Conservation (phyloP, 2,888 invertebrate genomes). For the Tyria jacobaeae region DNA sequence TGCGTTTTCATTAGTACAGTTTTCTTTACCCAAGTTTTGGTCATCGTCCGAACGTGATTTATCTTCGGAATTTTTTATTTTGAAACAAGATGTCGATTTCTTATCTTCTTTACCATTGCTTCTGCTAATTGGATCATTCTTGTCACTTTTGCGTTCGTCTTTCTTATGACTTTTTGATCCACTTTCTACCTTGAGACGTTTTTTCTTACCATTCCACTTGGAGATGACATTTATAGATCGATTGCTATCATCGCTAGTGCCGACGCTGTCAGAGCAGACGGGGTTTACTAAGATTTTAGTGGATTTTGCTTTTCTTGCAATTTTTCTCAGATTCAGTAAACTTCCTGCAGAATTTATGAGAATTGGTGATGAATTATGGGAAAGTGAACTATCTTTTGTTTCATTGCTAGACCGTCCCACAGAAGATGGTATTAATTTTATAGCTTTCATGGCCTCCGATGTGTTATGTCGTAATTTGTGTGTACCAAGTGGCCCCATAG, state of each 20-base stretch:
- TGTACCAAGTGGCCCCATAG: conserved; percentile 85
- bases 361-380: conserved; percentile 71
- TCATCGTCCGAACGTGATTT: conserved; percentile 77
- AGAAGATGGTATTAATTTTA: conserved; percentile 68
- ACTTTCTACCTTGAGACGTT: conserved; percentile 73
- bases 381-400: conserved; percentile 67
- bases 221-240: conserved; percentile 69
- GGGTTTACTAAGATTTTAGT: conserved; percentile 84
- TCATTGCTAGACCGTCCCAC: conserved; percentile 68
- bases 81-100: conserved; percentile 82
- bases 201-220: conserved; percentile 83
- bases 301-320: conserved; percentile 80
- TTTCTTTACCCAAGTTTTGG: conserved; percentile 73
- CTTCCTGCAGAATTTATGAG: conserved; percentile 70
- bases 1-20: conserved; percentile 79
- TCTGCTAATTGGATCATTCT: conserved; percentile 72
- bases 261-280: conserved; percentile 76
- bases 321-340: conserved; percentile 77
- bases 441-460: conserved; percentile 70
- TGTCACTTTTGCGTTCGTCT: conserved; percentile 64
- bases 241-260: conserved; percentile 79
- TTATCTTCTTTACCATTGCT: conserved; percentile 75
- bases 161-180: conserved; percentile 57
- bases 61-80: conserved; percentile 79
- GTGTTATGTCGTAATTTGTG: conserved; percentile 74